phyloP scores from a whole-genome alignment of 2,888 invertebrate species.

The Archips xylosteana region DNA sequence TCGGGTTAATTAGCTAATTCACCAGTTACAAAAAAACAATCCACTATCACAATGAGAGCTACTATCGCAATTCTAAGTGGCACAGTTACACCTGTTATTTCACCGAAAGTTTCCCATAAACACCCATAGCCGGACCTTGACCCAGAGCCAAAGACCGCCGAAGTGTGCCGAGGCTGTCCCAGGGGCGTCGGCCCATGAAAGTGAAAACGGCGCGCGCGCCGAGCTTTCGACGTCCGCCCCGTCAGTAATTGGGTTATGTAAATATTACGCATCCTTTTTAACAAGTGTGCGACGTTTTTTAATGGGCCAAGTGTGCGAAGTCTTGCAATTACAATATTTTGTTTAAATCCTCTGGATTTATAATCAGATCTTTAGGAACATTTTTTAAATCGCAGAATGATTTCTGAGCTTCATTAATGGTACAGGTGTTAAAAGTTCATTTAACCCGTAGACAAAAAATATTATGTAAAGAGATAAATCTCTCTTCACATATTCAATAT shows the following conservation, averaged over 20 bases:
- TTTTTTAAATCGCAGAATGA: no score
- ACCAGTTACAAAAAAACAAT: no score
- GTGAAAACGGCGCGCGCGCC: constrained; percentile 63
- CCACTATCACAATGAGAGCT: no score
- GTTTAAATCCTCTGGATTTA: no score
- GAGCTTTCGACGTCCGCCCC: constrained; percentile 55
- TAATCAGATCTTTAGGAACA: no score
- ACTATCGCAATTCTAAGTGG: background rate
- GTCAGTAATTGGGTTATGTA: constrained; percentile 41
- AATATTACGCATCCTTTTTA: constrained; percentile 37
- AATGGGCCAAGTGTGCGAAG: background rate
- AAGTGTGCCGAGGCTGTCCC: constrained; percentile 64
- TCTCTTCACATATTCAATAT: no score
- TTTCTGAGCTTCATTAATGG: no score
- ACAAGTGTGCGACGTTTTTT: constrained; percentile 1
- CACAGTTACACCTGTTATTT: constrained; percentile 17
- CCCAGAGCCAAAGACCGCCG: constrained; percentile 52
- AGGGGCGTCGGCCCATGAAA: constrained; percentile 72
- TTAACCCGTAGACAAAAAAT: no score
- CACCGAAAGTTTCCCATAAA: constrained; percentile 24
- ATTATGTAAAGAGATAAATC: no score
- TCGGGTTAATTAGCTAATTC: background rate
- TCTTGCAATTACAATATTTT: background rate
- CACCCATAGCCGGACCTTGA: constrained; percentile 58
- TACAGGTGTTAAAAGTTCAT: no score